Evolutionary conservation across 1,140 invertebrate genomes (phyloP), one percentile per base, ranked within the genome.

Genomic region (Chymomyza costata): DNA sequence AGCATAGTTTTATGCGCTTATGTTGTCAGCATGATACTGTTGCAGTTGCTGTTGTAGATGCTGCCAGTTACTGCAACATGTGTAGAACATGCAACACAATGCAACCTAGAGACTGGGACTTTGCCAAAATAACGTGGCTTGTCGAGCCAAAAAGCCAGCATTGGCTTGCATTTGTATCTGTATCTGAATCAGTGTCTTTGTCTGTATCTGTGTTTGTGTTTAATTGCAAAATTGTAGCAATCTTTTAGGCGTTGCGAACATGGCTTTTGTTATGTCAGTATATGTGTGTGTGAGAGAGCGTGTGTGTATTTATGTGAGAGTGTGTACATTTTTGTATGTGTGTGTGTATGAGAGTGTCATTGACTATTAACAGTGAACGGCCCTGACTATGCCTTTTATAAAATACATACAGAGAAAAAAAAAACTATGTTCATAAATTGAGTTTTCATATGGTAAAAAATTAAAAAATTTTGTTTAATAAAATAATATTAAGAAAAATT

Each of bases 201-300:
- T 52, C 45, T 47, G 35, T 32, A 34, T 51, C 14, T 40, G 37
- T 53, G 32, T 49, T 44, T 76, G 69, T 56, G 65, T 62, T 80
- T 80, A 81, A 80, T 80, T 80, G 74, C 68, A 66, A 81, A 78
- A 81, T 68, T 65, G 73, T 80, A 58, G 73, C 73, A 81, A 81
- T 81, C 74, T 81, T 68, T 80, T 80, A 68, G 73, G 56, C 68
- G 60, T 63, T 69, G 47, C 65, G 47, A 21, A 43, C 51, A 62
- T 47, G 50, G 58, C 65, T 69, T 74, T 69, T 69, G 70, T 76
- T 76, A 71, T 78, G 71, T 71, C 66, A 71, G 71, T 54, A 21
- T 76, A 71, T 78, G 71, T 71, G 62, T 67, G 71, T 54, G 25
- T 28, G 30, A 38, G 11, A 28, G 31, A 40, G 15, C 35, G 30